These are phyloP conservation scores for Drosophila hamatofila DNA, from an alignment of 2,888 invertebrate species.

Conservation along the genomic window DNA sequence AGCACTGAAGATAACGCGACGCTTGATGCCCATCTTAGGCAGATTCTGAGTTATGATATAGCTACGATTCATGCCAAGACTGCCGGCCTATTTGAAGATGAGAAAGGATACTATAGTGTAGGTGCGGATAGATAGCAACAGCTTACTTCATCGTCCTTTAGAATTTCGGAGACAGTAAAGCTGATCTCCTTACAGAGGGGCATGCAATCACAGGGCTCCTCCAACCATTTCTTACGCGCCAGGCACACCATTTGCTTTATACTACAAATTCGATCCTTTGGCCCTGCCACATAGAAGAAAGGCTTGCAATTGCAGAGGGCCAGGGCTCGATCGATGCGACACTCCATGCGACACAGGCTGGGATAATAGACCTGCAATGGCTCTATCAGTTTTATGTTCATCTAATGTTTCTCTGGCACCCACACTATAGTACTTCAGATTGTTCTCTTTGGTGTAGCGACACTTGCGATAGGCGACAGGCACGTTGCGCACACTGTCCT, in stretches of 20 bases:
- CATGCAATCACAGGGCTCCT: constrained; percentile 73
- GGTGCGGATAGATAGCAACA: too few species aligned
- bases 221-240: constrained; percentile 67
- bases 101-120: background rate
- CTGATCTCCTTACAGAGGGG: constrained; percentile 72
- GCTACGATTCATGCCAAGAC: constrained; percentile 57
- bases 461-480: constrained; percentile 82
- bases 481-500: constrained; percentile 72
- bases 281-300: constrained; percentile 80
- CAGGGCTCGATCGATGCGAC: constrained; percentile 80
- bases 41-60: constrained; percentile 59
- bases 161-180: constrained; percentile 53
- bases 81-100: background rate
- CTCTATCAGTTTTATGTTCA: background rate
- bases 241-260: constrained; percentile 80
- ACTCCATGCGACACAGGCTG: constrained; percentile 81
- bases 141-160: background rate
- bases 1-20: constrained; percentile 82
- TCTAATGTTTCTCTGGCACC: background rate
- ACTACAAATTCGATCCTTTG: constrained; percentile 64
- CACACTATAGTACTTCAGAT: constrained; percentile 79
- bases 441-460: constrained; percentile 79
- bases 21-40: constrained; percentile 78
- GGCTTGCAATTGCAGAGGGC: constrained; percentile 81
- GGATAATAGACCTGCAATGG: constrained; percentile 76